A percentile compares a stretch with the other conserved stretches of the same genome.
Evolutionary conservation across 2,888 invertebrate genomes (phyloP).

Genomic region (Aromia moschata): DNA sequence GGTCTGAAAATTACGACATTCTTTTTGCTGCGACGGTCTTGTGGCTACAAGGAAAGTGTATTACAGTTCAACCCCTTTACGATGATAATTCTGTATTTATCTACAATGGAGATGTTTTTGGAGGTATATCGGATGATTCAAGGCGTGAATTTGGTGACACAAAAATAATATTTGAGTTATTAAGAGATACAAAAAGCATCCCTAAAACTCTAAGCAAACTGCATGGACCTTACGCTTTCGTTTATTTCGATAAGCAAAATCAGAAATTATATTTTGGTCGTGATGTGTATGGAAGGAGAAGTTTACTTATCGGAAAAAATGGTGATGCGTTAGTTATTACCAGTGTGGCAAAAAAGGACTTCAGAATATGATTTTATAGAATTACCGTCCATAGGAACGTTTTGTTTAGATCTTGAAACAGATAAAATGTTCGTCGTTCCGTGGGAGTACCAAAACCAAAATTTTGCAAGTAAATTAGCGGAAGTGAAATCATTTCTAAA

Average conservation of each 20-base stretch:
- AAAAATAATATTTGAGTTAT: conserved; percentile 62
- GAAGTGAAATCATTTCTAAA: conserved; percentile 56
- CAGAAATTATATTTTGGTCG: conserved; percentile 80
- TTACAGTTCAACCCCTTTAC: conserved; percentile 76
- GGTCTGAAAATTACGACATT: conserved; percentile 42
- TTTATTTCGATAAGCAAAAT: conserved; percentile 73
- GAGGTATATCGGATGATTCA: conserved; percentile 56
- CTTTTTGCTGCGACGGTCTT: conserved; percentile 70
- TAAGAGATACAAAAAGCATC: conserved; percentile 54
- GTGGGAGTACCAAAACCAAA: conserved; percentile 58
- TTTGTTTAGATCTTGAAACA: conserved; percentile 63
- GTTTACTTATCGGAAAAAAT: conserved; percentile 73
- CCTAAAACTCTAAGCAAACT: conserved; percentile 59
- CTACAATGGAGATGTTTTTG: conserved; percentile 92
- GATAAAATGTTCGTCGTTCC: conserved; percentile 60
- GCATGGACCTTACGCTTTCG: conserved; percentile 86
- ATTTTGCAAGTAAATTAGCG: conserved; percentile 55
- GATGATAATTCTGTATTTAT: conserved; percentile 72
- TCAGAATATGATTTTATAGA: conserved; percentile 66
- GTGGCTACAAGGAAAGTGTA: conserved; percentile 81
- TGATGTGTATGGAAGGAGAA: conserved; percentile 87
- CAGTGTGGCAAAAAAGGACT: conserved; percentile 68
- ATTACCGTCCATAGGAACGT: conserved; percentile 72
- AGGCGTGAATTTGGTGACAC: conserved; percentile 66
- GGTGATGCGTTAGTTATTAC: conserved; percentile 62